Percentiles rank a stretch among this genome's conserved stretches.
phyloP scores from a whole-genome alignment of 2,888 invertebrate genomes.

The Lymantria monacha region DNA sequence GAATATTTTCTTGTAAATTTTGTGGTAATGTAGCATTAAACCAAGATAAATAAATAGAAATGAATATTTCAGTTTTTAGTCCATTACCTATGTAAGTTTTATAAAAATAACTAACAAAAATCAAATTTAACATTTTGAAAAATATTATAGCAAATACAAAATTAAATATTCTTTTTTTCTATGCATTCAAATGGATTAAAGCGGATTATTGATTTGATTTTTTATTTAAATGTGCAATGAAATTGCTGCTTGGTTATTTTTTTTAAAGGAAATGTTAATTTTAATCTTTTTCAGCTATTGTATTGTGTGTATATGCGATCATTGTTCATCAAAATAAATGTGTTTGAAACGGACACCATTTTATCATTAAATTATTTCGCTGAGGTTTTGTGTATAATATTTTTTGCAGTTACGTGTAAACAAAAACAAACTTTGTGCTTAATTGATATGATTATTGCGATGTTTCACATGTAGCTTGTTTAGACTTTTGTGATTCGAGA shows the following conservation, averaged over 20 bases:
- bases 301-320: slow-evolving; percentile 71
- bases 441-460: slow-evolving; percentile 33
- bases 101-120: too few species aligned
- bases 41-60: too few species aligned
- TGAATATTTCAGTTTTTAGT: too few species aligned
- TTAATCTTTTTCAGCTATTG: slow-evolving; percentile 73
- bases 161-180: too few species aligned
- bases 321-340: slow-evolving; percentile 53
- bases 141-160: too few species aligned
- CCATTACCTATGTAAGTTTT: too few species aligned
- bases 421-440: slow-evolving; percentile 32
- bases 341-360: slow-evolving; percentile 41
- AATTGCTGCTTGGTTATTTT: slow-evolving; percentile 53
- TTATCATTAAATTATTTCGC: slow-evolving; percentile 57
- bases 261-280: slow-evolving; percentile 53
- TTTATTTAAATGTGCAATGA: slow-evolving; percentile 34
- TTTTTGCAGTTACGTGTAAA: slow-evolving; percentile 36
- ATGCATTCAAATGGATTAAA: background rate
- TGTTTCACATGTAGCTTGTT: slow-evolving; percentile 24
- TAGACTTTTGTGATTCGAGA: slow-evolving; percentile 18
- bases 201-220: background rate
- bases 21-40: too few species aligned
- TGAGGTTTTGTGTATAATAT: slow-evolving; percentile 37
- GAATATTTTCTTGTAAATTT: too few species aligned
- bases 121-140: too few species aligned